Evolutionary conservation across 1,140 invertebrate species (phyloP).

Genomic region (Hesperophylax magnus): DNA sequence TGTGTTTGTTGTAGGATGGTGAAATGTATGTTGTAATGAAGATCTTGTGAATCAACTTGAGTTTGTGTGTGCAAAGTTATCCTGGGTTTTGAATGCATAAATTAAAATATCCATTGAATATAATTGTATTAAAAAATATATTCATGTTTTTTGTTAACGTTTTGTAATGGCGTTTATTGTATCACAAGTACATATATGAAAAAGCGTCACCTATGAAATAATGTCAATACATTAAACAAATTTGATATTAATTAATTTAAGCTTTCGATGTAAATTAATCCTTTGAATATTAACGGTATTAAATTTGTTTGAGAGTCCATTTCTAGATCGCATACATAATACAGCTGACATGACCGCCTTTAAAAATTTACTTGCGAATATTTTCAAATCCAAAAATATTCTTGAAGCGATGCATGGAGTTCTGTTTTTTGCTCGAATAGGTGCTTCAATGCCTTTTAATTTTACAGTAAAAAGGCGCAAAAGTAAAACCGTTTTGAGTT

Average conservation of each 20-base stretch:
- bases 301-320: neutral
- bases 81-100: no score
- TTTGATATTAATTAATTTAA: neutral
- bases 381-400: slow-evolving; percentile 13
- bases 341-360: neutral
- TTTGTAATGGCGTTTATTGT: no score
- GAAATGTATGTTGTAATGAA: no score
- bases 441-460: neutral
- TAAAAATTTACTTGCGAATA: neutral
- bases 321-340: neutral
- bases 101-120: no score
- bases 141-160: no score
- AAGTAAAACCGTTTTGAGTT: neutral
- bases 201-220: no score
- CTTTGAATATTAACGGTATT: neutral
- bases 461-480: neutral
- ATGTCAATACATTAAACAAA: no score
- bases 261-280: neutral
- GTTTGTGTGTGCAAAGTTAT: no score
- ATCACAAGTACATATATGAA: no score
- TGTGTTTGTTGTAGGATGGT: no score
- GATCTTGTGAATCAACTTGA: no score
- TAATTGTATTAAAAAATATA: no score
- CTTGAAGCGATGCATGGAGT: neutral
- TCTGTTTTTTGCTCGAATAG: neutral